Conservation (phyloP, 2,888 invertebrate species). For the Rhyacophila evoluta region DNA sequence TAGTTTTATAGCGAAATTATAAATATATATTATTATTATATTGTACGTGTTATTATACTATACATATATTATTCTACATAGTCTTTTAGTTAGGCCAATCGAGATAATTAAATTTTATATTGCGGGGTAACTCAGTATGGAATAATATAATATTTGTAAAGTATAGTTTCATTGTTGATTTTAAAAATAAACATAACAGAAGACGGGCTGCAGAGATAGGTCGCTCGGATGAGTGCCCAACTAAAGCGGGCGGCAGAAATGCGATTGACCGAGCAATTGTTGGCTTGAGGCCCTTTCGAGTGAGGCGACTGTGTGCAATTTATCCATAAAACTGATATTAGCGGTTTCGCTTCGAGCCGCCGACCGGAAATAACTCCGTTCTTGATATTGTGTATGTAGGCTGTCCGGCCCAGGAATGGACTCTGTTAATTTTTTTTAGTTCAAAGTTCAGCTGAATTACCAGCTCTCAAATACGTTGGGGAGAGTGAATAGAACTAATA, state of each 20-base stretch:
- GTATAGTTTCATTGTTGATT: constrained; percentile 46
- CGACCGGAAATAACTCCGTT: neutral
- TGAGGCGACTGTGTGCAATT: constrained; percentile 49
- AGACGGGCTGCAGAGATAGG: neutral
- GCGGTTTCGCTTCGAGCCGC: neutral
- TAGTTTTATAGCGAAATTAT: constrained; percentile 54
- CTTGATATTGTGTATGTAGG: no score
- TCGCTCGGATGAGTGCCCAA: neutral
- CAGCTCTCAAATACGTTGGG: neutral
- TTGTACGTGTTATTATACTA: no score
- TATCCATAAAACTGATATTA: constrained; percentile 34
- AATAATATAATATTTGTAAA: constrained; percentile 47
- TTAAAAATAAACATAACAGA: constrained; percentile 38
- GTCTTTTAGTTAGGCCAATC: constrained; percentile 50
- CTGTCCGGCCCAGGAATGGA: neutral
- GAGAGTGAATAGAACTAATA: neutral
- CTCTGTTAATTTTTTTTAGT: neutral
- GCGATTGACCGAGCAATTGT: constrained; percentile 30
- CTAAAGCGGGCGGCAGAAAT: neutral
- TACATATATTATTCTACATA: constrained; percentile 23
- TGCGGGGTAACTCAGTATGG: constrained; percentile 49
- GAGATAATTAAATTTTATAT: constrained; percentile 50
- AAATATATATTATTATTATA: constrained; percentile 50
- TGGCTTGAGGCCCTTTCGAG: constrained; percentile 32
- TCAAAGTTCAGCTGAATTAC: no score